Conservation (phyloP, 1,140 invertebrate species). For the Zaprionus kolodkinae region DNA sequence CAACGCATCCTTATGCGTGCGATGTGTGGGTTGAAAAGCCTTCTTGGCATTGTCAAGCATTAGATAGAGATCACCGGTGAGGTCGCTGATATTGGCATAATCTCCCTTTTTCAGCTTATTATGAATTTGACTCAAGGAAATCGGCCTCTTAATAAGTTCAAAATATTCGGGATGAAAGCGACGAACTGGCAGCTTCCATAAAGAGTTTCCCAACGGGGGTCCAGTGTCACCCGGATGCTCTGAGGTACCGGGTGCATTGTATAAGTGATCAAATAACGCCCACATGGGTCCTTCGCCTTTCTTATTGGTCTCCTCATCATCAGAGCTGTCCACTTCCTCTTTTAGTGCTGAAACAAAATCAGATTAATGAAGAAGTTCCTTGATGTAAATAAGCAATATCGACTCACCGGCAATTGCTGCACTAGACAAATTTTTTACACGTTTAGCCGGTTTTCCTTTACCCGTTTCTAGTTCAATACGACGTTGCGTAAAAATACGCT, state of each 20-base stretch:
- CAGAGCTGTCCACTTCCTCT: conserved; percentile 80
- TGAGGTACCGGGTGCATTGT: conserved; percentile 82
- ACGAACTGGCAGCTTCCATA: conserved; percentile 96
- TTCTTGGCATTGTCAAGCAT: conserved; percentile 99
- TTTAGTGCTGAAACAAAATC: conserved; percentile 62
- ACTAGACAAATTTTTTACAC: conserved; percentile 67
- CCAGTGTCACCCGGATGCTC: conserved; percentile 85
- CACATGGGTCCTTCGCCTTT: conserved; percentile 85
- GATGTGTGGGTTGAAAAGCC: conserved; percentile 94
- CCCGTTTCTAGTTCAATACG: conserved; percentile 85
- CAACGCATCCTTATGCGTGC: conserved; percentile 91
- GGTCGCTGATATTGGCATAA: conserved; percentile 94
- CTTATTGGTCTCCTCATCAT: conserved; percentile 81
- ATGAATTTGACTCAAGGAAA: conserved; percentile 96
- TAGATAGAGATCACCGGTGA: conserved; percentile 97
- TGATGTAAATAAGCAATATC: neutral
- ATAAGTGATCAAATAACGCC: conserved; percentile 85
- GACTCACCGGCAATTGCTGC: conserved; percentile 66
- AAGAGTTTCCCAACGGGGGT: conserved; percentile 92
- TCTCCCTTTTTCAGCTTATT: conserved; percentile 94
- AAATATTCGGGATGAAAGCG: conserved; percentile 98
- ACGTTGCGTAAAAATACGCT: conserved; percentile 88
- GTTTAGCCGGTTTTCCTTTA: conserved; percentile 72
- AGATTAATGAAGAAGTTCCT: neutral
- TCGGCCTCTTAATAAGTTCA: conserved; percentile 97